Base-by-base conservation (phyloP, 2,113 vertebrate genomes). In the Tylochromis polylepis region DNA sequence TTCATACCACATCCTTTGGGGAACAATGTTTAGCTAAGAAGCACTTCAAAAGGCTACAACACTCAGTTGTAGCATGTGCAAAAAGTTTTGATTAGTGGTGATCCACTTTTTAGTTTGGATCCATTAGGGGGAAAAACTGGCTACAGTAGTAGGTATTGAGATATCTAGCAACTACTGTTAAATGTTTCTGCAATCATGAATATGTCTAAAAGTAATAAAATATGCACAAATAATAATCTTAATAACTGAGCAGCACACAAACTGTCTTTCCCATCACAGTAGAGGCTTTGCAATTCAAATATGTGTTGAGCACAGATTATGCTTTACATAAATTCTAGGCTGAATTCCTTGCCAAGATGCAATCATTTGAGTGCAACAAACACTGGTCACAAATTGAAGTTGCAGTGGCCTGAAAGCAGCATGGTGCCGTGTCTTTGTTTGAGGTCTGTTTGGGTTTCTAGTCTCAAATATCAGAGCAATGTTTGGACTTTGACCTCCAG, bases 21-120 rank as follows among this genome's bases (percentile, higher is more conserved):
- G 84, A 84, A 86, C 82, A 16, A 62, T 55, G 55, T 58, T 82
- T 58, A 14, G 72, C 80, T 85, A 57, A 82, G 82, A 81, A 58
- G 56, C 27, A 89, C 88, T 88, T 93, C 84, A 91, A 91, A 92
- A 85, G 59, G 70, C 84, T 77, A 65, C 65, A 70, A 24, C 46
- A 34, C 79, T 79, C 12, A 5, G 24, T 80, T 87, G 24, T 62
- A 51, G 70, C 18, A 59, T 62, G 14, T 85, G 59, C 20, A 58
- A 78, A 79, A 89, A 57, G 67, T 90, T 92, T 88, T 93, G 87
- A 94, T 92, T 70, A 87, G 78, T 11, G 27, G 27, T 94, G 91
- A 91, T 92, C 87, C 79, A 91, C 58, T 89, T 91, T 79, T 83
- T 75, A n/a, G 8, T 90, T 51, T 18, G n/a, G 16, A 34, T 88